Evolutionary conservation across 2,797 vertebrate species (phyloP).

Genomic region (Acanthis flammea): DNA sequence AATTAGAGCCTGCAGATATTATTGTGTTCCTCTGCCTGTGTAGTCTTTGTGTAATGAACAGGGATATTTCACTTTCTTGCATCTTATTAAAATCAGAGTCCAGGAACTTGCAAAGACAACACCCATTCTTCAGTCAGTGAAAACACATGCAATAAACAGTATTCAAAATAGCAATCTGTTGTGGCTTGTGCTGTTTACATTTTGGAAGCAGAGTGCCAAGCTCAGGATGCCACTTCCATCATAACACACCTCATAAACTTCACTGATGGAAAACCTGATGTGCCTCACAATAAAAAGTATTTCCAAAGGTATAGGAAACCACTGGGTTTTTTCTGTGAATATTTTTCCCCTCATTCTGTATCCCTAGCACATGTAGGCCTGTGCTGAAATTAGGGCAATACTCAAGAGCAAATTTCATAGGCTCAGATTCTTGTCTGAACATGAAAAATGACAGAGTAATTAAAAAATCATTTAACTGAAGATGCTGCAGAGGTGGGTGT

Average conservation of each 20-base stretch:
- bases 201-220: background rate
- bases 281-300: background rate
- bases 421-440: constrained; percentile 18
- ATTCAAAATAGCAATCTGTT: background rate
- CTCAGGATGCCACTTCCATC: background rate
- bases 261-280: background rate
- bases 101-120: background rate
- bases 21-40: background rate
- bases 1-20: background rate
- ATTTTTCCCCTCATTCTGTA: background rate
- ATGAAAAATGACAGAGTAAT: constrained; percentile 27
- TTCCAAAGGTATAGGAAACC: background rate
- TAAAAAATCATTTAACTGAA: constrained; percentile 35
- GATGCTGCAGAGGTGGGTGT: background rate
- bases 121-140: background rate
- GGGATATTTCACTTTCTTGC: background rate
- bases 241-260: background rate
- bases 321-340: background rate
- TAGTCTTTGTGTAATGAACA: background rate
- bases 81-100: background rate
- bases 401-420: constrained; percentile 10
- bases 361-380: background rate
- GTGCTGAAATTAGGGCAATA: background rate
- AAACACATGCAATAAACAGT: background rate
- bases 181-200: background rate